phyloP scores from a whole-genome alignment of 2,113 vertebrate genomes.

The Saimiri boliviensis region DNA sequence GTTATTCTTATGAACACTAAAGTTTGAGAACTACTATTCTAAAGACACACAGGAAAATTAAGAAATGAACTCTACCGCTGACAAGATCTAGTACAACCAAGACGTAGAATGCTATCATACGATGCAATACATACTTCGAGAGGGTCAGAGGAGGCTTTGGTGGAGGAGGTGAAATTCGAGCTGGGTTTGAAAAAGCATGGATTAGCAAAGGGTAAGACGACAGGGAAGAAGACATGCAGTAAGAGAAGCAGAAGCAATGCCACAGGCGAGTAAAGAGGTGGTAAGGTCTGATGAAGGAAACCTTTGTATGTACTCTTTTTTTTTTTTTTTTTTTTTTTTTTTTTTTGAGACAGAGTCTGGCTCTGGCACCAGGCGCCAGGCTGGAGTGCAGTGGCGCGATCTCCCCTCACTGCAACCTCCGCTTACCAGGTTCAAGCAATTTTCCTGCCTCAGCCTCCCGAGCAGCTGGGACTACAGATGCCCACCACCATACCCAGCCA shows the following conservation, averaged over 20 bases:
- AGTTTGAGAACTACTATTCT: neutral
- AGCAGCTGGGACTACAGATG: no score
- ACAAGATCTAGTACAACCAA: neutral
- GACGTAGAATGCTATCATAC: accelerated
- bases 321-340: neutral
- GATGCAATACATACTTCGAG: neutral
- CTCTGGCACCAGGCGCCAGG: no score
- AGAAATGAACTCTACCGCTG: neutral
- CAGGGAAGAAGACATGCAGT: no score
- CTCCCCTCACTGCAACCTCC: no score
- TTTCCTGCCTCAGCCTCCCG: no score
- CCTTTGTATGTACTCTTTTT: neutral
- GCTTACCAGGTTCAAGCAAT: no score
- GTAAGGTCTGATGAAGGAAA: neutral
- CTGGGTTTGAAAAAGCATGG: neutral
- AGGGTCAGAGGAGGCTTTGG: no score
- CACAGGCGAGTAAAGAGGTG: neutral
- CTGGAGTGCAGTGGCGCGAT: no score
- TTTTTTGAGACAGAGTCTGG: no score
- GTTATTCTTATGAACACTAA: neutral
- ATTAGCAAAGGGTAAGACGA: neutral
- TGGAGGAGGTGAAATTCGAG: neutral
- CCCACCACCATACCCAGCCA: no score
- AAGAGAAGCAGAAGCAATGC: neutral
- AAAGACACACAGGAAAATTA: neutral